Base-by-base conservation (phyloP, 2,797 vertebrate genomes). In the Hydrolagus colliei region DNA sequence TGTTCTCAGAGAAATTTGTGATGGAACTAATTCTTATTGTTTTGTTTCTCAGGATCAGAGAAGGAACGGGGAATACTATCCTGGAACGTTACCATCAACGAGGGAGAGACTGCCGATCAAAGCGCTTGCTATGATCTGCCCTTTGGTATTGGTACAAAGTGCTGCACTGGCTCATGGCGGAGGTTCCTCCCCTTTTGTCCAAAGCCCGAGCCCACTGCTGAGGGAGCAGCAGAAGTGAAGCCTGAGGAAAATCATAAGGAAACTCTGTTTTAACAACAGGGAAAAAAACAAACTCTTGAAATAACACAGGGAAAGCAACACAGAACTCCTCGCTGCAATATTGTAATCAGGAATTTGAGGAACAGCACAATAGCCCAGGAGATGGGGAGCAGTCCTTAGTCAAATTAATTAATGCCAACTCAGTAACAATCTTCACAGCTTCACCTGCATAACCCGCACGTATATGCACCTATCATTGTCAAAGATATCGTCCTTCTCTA, bases 111-210 rank as follows among this genome's bases (percentile, higher is more conserved):
- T 87, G 91, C 90, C 0, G 72, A 88, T 22, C 93, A 93, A 14
- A 61, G 92, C 13, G 90, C 88, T 9, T 89, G 96, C 89, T 99
- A 99, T 75, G 86, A 91, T 86, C 93, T 98, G 84, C 97, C 98
- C 0, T 97, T 96, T 85, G 95, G 95, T 76, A 91, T 97, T n/a
- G 95, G 92, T 86, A 92, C 93, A 52, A 91, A 87, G 88, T 86
- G 93, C 73, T 95, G 95, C 0, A 85, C 90, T 0, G 89, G 86
- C 61, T 89, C 89, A 27, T 98, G 95, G 91, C 73, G 93, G 87
- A 93, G 0, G 18, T 92, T 90, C 88, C 87, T 99, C 18, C 98
- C 96, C 0, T 93, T 95, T 91, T 98, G 96, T 87, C 97, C 97
- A 20, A 88, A 73, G 86, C 87, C 13, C 11, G 41, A 52, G 1